Conservation (phyloP, 2,888 invertebrate species). For the Camptogramma bilineatum region DNA sequence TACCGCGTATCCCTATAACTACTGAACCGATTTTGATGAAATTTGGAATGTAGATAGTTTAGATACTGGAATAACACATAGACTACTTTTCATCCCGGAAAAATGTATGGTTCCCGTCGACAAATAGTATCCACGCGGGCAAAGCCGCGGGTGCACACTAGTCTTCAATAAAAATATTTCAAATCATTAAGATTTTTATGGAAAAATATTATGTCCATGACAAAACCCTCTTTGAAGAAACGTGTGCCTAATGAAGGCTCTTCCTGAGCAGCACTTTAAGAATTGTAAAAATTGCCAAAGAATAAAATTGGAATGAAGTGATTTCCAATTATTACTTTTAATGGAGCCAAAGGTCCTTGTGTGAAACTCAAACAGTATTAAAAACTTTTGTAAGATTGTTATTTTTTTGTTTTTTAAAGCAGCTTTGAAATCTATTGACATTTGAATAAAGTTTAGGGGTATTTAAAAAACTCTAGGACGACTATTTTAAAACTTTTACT, state of each 20-base stretch:
- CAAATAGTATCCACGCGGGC: too few relatives aligned
- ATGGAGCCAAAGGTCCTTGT: constrained; percentile 7
- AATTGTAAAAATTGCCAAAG: constrained; percentile 32
- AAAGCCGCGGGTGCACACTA: too few relatives aligned
- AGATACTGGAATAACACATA: too few relatives aligned
- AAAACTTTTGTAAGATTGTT: constrained; percentile 1
- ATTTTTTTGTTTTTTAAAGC: neutral
- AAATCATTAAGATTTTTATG: neutral
- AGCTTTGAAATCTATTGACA: too few relatives aligned
- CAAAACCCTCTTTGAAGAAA: constrained; percentile 2
- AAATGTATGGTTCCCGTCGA: too few relatives aligned
- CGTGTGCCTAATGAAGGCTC: constrained; percentile 21
- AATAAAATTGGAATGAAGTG: constrained; percentile 24
- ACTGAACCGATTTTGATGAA: too few relatives aligned
- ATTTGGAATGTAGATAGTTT: too few relatives aligned
- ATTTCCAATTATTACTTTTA: constrained; percentile 27
- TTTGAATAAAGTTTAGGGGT: neutral
- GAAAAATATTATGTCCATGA: neutral
- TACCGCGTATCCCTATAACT: too few relatives aligned
- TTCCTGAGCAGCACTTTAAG: constrained; percentile 24
- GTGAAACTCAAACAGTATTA: neutral
- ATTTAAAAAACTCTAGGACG: neutral
- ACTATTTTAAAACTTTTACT: too few relatives aligned
- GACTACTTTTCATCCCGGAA: too few relatives aligned
- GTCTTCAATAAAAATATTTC: neutral